Evolutionary conservation across 2,113 vertebrate species (phyloP), one percentile per base, ranked within the genome.

Genomic region (Pelecanoides urinatrix): DNA sequence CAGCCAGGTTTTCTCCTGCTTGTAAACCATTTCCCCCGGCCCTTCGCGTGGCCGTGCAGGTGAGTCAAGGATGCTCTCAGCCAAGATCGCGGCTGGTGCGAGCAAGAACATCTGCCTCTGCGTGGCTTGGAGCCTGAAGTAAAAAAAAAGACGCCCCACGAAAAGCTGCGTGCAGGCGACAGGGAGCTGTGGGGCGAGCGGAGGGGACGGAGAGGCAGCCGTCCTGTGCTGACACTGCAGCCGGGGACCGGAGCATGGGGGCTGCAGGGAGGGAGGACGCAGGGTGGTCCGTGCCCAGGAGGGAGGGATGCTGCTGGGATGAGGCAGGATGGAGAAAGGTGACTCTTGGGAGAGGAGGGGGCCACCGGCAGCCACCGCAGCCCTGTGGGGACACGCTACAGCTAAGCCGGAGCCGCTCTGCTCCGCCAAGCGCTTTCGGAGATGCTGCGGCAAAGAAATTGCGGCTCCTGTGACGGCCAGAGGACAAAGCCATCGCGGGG

Each of bases 161-260:
- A 53, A 61, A 71, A 87, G 50, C 77, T 49, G 53, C 5, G 5
- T 50, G n/a, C 26, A 18, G 85, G 63, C 4, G 56, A 55, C n/a
- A 13, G 45, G 40, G 77, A 80, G 67, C 76, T 34, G 87, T 15
- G 63, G 40, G 40, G 10, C 1, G 3, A 16, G 17, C 0, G 1
- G 63, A 70, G 73, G 40, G 45, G 59, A 84, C 18, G 25, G 44
- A n/a, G 67, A 52, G 2, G 4, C 27, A 26, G 26, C 70, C 11
- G 2, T 7, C 30, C 62, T 23, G 11, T 3, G 2, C 66, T 25
- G 32, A 27, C 72, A 14, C 20, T 4, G 0, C 58, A 56, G 71
- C 62, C 7, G 2, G 0, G 4, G 5, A 10, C 22, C 0, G 0
- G 32, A 62, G 6, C n/a, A 5, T 2, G 11, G 83, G 68, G n/a